Percentiles rank a stretch among this genome's conserved stretches.
These are phyloP conservation scores for Alethe castanea DNA, from an alignment of 2,113 vertebrate genomes.

Conservation along the genomic window DNA sequence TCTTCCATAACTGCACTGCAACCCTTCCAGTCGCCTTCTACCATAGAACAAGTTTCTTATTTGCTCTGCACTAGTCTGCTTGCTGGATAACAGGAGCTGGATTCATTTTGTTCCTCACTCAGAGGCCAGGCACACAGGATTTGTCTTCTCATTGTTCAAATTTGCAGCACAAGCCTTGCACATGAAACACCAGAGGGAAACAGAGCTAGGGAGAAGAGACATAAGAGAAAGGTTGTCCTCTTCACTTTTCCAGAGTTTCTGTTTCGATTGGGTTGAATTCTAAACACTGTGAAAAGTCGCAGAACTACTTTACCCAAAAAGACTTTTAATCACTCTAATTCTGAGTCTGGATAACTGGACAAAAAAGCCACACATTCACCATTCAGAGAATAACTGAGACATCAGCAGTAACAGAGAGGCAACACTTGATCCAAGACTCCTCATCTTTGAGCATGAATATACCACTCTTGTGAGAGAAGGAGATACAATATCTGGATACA, in stretches of 20 bases:
- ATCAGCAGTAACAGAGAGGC: not conserved
- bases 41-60: not conserved
- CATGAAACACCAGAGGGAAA: not conserved
- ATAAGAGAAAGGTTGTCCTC: not conserved
- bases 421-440: not conserved
- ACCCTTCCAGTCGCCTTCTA: not conserved
- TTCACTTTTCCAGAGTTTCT: not conserved
- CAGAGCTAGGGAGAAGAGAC: not conserved
- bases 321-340: not conserved
- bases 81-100: not conserved
- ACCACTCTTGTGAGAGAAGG: not conserved
- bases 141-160: not conserved
- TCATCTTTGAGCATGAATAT: not conserved
- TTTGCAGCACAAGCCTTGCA: not conserved
- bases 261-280: not conserved
- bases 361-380: not conserved
- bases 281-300: not conserved
- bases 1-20: not conserved
- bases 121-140: not conserved
- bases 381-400: not conserved
- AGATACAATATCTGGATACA: not conserved
- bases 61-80: not conserved
- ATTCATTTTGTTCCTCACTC: not conserved
- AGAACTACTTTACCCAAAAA: not conserved
- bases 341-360: not conserved